Evolutionary conservation across 2,797 vertebrate species (phyloP), one percentile per base, ranked within the genome.

Genomic region (Meriones psammophilus): DNA sequence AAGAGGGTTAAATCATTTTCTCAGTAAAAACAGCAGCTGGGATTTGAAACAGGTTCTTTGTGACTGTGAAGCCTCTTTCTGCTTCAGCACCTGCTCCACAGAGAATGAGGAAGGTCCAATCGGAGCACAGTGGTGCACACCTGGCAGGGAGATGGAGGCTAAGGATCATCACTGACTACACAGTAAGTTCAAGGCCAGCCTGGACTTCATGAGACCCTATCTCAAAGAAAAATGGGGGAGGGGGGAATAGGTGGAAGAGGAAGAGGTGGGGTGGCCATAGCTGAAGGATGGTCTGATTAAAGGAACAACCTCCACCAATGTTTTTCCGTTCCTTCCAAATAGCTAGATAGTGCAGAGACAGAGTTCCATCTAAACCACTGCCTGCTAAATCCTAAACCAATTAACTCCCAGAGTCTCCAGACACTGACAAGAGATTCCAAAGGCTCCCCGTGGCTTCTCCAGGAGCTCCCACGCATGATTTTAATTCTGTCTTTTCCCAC

Each of bases 21-120:
- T 76, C 83, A 85, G 8, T 91, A 95, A 95, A 94, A 95, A 93
- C 12, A 92, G 80, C 58, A 89, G 56, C 3, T 88, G 64, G 76
- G 87, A 92, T 69, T 77, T 90, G 33, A 91, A 94, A 39, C 80
- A 30, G 56, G 77, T 33, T 92, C 95, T 88, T 64, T 1, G 4
- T 91, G 80, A 69, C 74, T 94, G 76, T 80, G 77, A 91, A 89
- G 36, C 26, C 62, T 54, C 4, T 90, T 86, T 77, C 74, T 74
- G 62, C 33, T 12, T 3, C 0, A 66, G 18, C 30, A 46, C 6
- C 30, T 79, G 17, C 46, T 89, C 66, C 84, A 92, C 26, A 66
- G 74, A 80, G 20, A 94, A 15, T 50, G 64, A 56, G 42, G 24
- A 76, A 76, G 17, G 17, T 60, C 69, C 24, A 8, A 22, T 33